Evolutionary conservation across 2,888 invertebrate species (phyloP).

Genomic region (Melanostoma mellinum): DNA sequence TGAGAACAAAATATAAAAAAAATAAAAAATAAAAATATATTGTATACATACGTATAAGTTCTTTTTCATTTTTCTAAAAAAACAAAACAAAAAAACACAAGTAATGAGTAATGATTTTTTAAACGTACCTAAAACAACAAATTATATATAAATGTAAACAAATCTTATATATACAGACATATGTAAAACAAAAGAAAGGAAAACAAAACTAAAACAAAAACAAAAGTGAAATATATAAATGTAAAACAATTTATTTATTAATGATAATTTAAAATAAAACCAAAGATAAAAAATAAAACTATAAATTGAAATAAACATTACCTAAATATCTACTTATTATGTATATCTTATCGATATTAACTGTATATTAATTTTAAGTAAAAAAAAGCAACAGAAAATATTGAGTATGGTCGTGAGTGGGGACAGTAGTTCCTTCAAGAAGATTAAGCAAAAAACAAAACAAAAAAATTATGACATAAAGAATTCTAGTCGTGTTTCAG

Average conservation of each 20-base stretch:
- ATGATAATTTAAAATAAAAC: conserved; percentile 54
- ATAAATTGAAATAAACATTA: conserved; percentile 52
- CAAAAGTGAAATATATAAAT: conserved; percentile 56
- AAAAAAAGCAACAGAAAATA: conserved; percentile 31
- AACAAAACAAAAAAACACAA: conserved; percentile 57
- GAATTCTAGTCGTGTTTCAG: conserved; percentile 73
- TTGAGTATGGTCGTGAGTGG: conserved; percentile 56
- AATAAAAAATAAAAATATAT: conserved; percentile 42
- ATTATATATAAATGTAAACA: conserved; percentile 49
- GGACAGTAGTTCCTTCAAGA: conserved; percentile 42
- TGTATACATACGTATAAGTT: conserved; percentile 68
- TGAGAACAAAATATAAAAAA: conserved; percentile 34
- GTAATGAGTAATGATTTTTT: conserved; percentile 68
- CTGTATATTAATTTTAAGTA: conserved; percentile 63
- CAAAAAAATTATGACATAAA: conserved; percentile 54
- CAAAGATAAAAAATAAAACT: conserved; percentile 67
- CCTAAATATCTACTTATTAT: conserved; percentile 63
- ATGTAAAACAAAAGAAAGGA: conserved; percentile 36
- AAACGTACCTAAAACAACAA: conserved; percentile 71
- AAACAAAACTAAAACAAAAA: conserved; percentile 27
- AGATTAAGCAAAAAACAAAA: conserved; percentile 44
- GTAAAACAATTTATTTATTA: conserved; percentile 72
- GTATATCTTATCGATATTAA: conserved; percentile 63
- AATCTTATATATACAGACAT: conserved; percentile 49
- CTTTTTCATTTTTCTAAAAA: conserved; percentile 72